Evolutionary conservation across 2,888 invertebrate species (phyloP).

Genomic region (Quadroppia sp.): DNA sequence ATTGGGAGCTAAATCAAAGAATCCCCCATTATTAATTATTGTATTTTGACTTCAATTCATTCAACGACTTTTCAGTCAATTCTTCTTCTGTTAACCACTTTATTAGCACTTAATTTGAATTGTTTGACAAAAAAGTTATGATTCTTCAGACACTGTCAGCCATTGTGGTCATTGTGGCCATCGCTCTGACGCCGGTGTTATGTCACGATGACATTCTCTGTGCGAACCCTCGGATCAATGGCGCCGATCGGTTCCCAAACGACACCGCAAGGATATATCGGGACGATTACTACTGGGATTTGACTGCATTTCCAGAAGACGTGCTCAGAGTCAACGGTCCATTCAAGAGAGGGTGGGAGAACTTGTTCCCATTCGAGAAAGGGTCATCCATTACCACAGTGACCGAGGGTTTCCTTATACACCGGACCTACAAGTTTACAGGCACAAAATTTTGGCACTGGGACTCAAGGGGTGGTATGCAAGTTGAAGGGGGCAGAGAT

Average conservation of each 20-base stretch:
- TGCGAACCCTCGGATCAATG: not conserved
- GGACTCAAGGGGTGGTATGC: not conserved
- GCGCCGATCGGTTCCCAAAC: not conserved
- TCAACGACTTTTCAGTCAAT: too few species aligned
- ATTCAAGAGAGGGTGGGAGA: not conserved
- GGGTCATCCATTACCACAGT: not conserved
- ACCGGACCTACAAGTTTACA: not conserved
- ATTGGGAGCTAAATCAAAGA: too few species aligned
- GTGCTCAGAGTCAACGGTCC: not conserved
- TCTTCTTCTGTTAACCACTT: too few species aligned
- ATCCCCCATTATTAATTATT: too few species aligned
- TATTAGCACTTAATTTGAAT: too few species aligned
- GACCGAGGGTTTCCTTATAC: not conserved
- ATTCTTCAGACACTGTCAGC: too few species aligned
- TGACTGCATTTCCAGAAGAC: not conserved
- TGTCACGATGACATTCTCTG: too few species aligned
- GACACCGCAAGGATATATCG: not conserved
- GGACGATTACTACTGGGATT: slow-evolving; percentile 12
- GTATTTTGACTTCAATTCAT: too few species aligned
- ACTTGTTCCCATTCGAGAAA: not conserved
- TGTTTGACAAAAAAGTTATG: too few species aligned
- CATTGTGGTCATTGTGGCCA: too few species aligned
- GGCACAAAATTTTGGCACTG: not conserved
- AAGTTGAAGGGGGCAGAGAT: not conserved
- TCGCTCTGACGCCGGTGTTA: too few species aligned